Conservation (phyloP, 2,113 vertebrate species). For the Lycocorax pyrrhopterus region DNA sequence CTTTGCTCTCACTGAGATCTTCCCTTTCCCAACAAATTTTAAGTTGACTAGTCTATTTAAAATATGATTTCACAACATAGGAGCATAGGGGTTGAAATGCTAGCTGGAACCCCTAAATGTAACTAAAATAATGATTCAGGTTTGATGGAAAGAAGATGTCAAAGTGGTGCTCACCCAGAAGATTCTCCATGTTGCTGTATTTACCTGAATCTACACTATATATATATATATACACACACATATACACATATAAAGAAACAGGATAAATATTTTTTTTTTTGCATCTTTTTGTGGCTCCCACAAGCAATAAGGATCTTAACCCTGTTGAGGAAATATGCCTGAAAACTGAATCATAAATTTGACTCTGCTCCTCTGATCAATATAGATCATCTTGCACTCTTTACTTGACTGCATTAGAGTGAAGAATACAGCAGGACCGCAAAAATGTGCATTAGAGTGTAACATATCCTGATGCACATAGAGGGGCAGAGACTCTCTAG, state of each 20-base stretch:
- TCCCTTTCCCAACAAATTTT: neutral
- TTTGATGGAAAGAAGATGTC: neutral
- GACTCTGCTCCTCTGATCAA: neutral
- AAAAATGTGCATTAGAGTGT: neutral
- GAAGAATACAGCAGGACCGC: neutral
- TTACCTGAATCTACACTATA: neutral
- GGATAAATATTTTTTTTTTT: neutral
- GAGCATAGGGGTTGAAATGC: neutral
- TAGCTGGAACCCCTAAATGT: neutral
- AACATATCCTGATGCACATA: neutral
- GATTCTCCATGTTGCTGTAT: neutral
- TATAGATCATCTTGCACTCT: neutral
- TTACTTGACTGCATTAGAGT: neutral
- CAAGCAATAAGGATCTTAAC: accelerated
- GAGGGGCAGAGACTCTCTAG: neutral
- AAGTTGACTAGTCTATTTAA: neutral
- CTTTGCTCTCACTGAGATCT: neutral
- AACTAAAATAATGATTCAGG: neutral
- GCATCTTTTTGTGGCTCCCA: neutral
- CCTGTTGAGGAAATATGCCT: neutral
- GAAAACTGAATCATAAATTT: neutral
- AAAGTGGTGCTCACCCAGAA: neutral
- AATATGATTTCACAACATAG: neutral
- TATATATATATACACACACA: neutral
- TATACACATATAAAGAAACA: neutral